A percentile compares a stretch with the other conserved stretches of the same genome.
Evolutionary conservation across 2,888 invertebrate genomes (phyloP).

Genomic region (Tetragonisca angustula): DNA sequence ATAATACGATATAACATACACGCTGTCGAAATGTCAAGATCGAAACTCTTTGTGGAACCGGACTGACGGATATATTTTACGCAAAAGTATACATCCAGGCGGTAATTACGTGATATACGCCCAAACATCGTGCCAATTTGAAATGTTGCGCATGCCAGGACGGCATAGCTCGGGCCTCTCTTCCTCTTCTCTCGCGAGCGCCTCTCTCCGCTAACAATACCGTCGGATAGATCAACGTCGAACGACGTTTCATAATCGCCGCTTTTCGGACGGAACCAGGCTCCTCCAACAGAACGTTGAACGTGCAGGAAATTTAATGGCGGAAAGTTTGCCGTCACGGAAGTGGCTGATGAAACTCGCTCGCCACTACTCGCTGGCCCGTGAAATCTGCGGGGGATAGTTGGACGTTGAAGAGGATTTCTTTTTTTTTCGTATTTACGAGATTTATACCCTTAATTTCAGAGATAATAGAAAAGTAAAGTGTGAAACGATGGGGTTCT

Average conservation of each 20-base stretch:
- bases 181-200: not conserved
- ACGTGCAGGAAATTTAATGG: conserved; percentile 4
- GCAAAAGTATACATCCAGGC: conserved; percentile 12
- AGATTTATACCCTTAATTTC: not conserved
- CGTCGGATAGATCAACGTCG: conserved; percentile 22
- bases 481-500: not conserved
- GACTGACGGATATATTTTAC: conserved; percentile 22
- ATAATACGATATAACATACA: conserved; percentile 10
- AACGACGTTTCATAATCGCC: conserved; percentile 38
- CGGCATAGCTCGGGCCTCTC: conserved; percentile 20
- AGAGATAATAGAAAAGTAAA: not conserved
- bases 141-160: conserved; percentile 36
- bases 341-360: conserved; percentile 17
- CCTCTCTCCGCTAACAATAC: conserved; percentile 29
- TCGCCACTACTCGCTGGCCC: too few relatives aligned
- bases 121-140: conserved; percentile 43
- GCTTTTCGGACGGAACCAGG: not conserved
- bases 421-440: not conserved
- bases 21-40: conserved; percentile 21
- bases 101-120: conserved; percentile 36
- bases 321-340: conserved; percentile 7
- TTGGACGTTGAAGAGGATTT: conserved; percentile 4
- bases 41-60: conserved; percentile 5
- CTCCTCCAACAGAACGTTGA: not conserved
- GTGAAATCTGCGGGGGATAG: not conserved